phyloP scores from a whole-genome alignment of 1,140 invertebrate genomes.

The Parapsyche elsis region DNA sequence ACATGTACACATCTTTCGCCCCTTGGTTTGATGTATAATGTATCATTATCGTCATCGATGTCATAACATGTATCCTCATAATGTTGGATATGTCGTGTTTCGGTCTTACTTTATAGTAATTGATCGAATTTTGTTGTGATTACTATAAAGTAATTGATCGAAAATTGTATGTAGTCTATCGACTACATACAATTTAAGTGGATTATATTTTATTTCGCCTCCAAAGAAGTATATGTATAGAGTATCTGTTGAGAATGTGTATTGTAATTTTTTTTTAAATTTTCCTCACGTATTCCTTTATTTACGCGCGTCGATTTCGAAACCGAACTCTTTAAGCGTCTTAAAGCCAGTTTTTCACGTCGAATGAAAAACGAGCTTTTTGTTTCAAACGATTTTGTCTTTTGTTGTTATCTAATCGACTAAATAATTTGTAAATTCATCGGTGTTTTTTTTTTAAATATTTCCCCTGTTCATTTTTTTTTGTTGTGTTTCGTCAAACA shows the following conservation, averaged over 20 bases:
- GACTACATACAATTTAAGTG: too few relatives aligned
- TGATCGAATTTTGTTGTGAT: too few relatives aligned
- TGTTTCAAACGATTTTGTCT: not conserved
- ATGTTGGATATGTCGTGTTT: too few relatives aligned
- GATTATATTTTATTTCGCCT: too few relatives aligned
- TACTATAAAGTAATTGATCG: too few relatives aligned
- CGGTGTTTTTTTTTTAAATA: too few relatives aligned
- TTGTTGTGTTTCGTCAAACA: too few relatives aligned
- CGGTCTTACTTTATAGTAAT: too few relatives aligned
- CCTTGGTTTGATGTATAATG: not conserved
- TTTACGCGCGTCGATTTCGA: conserved; percentile 2
- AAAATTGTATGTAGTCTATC: too few relatives aligned
- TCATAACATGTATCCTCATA: too few relatives aligned
- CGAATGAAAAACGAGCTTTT: not conserved
- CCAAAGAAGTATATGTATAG: not conserved
- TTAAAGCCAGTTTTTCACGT: not conserved
- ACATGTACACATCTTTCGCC: not conserved
- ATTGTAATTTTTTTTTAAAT: not conserved
- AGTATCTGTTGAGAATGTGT: not conserved
- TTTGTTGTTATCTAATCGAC: conserved; percentile 10
- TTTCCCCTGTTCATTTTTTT: too few relatives aligned
- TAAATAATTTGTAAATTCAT: conserved; percentile 19
- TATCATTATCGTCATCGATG: too few relatives aligned
- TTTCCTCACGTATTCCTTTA: conserved; percentile 5
- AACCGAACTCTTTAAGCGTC: not conserved